Base-by-base conservation (phyloP, 1,140 invertebrate species). In the Episyrphus balteatus region DNA sequence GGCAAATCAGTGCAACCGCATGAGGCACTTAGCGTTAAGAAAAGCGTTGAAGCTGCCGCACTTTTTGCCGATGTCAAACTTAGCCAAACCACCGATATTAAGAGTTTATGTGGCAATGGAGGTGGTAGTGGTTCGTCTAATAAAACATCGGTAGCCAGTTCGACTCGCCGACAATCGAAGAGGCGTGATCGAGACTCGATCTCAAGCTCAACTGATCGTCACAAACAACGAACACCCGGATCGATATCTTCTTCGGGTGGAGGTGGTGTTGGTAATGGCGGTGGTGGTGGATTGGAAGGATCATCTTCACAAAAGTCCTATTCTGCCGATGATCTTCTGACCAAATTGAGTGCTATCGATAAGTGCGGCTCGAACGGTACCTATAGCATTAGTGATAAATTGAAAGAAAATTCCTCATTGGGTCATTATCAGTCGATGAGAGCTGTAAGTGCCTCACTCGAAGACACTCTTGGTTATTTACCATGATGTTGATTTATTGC, bases 11-110 rank as follows among this genome's bases (percentile, higher is more conserved):
- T 68, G 8, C 56, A 66, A 34, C 71, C 80, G 21, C 79, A 81
- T 37, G 83, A 88, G 56, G 83, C 86, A 0, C 69, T 90, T 0
- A 85, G 85, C 21, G 84, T 88, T 9, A 90, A 91, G 64, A 90
- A 92, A 62, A 84, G 83, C 11, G 85, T 87, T 0, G 88, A 92
- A 67, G 89, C 89, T 51, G 87, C 87, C 0, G 87, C 87, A 0
- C 69, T 90, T 5, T 91, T 92, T 61, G 84, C 82, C 0, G 81
- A 84, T 59, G 76, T 84, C 33, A 68, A 68, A 32, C 53, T 68
- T 3, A 68, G 65, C 42, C 66, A 68, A 52, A 68, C 66, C 11
- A 68, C 66, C 11, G 66, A 68, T 46, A 66, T 66, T 30, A 66
- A 65, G 46, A 65, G 62, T 15, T 52, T 66, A 6, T 65, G 62